Evolutionary conservation across 2,888 invertebrate genomes (phyloP).

Genomic region (Drosophila cognata): DNA sequence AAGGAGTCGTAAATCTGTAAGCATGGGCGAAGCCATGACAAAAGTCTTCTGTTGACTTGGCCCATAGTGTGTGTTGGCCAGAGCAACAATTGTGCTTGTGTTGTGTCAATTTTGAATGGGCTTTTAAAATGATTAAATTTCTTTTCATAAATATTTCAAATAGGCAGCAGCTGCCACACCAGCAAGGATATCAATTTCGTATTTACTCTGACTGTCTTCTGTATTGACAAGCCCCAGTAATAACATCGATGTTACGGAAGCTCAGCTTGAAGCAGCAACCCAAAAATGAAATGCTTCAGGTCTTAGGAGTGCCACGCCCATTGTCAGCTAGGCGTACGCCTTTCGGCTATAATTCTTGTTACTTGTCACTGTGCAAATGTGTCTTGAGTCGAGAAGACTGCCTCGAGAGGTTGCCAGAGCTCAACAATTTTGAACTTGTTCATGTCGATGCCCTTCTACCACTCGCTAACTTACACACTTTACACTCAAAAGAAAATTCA

Average conservation of each 20-base stretch:
- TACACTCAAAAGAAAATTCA: neutral
- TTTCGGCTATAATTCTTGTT: conserved; percentile 63
- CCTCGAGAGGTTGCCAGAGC: conserved; percentile 50
- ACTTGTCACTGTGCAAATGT: conserved; percentile 58
- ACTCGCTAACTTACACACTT: neutral
- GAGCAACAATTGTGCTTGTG: conserved; percentile 58
- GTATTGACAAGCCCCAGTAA: conserved; percentile 46
- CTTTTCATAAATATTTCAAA: conserved; percentile 60
- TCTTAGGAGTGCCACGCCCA: conserved; percentile 20
- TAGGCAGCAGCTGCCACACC: conserved; percentile 12
- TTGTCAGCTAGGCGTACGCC: conserved; percentile 31
- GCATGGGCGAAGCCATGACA: neutral
- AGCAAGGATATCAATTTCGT: conserved; percentile 53
- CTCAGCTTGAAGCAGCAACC: conserved; percentile 31
- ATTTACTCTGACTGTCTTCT: conserved; percentile 31
- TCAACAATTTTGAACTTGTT: conserved; percentile 72
- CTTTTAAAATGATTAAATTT: conserved; percentile 78
- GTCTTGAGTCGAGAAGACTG: conserved; percentile 42
- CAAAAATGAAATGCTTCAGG: conserved; percentile 27
- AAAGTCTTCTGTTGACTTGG: conserved; percentile 10
- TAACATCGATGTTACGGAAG: conserved; percentile 16
- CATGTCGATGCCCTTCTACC: neutral
- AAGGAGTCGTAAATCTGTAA: conserved; percentile 11
- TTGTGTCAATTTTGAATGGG: conserved; percentile 66
- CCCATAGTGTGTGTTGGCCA: conserved; percentile 15